Evolutionary conservation across 2,888 invertebrate genomes (phyloP).

Genomic region (Agrotis clavis): DNA sequence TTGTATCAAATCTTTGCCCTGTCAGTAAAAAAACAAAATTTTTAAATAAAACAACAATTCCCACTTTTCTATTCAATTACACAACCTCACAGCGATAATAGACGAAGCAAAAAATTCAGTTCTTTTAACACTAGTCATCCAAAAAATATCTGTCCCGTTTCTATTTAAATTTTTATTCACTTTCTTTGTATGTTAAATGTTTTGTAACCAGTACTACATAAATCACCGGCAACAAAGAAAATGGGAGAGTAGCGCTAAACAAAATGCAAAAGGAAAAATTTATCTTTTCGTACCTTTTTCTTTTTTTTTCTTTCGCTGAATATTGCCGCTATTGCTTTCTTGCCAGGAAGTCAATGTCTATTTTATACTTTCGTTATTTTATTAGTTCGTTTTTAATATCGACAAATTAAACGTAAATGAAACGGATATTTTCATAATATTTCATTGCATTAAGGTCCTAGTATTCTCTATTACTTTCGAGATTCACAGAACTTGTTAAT

Average conservation of each 20-base stretch:
- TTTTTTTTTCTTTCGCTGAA: conserved; percentile 69
- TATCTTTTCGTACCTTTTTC: conserved; percentile 70
- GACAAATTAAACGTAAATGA: conserved; percentile 13
- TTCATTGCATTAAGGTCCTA: neutral
- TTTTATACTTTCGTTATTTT: conserved; percentile 65
- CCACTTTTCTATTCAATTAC: neutral
- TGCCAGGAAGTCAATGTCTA: conserved; percentile 74
- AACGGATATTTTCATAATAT: neutral
- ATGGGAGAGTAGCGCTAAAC: conserved; percentile 71
- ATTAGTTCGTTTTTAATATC: conserved; percentile 55
- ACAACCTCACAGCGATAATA: neutral
- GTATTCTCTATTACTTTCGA: conserved; percentile 1
- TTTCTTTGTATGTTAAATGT: conserved; percentile 78
- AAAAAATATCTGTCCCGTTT: conserved; percentile 48
- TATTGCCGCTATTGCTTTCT: conserved; percentile 72
- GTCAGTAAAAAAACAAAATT: neutral
- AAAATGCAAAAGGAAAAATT: conserved; percentile 76
- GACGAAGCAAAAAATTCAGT: neutral
- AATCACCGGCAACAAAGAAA: conserved; percentile 80
- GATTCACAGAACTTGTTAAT: conserved; percentile 1
- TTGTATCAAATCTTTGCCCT: too few species aligned
- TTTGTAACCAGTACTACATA: conserved; percentile 81
- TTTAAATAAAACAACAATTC: neutral
- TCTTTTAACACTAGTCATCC: conserved; percentile 8
- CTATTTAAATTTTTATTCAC: conserved; percentile 73